These are phyloP conservation scores for Prietella phreatophila DNA, from an alignment of 2,113 vertebrate genomes.

Conservation along the genomic window DNA sequence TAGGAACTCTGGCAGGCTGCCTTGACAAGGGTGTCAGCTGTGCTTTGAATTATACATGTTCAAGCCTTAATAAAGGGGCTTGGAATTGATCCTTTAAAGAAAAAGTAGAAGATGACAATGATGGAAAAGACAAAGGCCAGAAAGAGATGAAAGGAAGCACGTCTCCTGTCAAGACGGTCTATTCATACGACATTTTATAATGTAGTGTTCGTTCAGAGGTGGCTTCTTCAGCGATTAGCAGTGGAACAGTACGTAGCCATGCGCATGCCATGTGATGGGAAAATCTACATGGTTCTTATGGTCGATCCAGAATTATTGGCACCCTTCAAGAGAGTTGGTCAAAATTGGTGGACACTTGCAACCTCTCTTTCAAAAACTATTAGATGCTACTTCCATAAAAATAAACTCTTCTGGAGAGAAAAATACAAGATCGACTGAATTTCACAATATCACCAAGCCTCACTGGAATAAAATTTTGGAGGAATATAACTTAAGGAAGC, in stretches of 20 bases:
- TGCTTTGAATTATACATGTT: conserved; percentile 54
- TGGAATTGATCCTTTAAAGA: conserved; percentile 45
- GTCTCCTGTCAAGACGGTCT: conserved; percentile 32
- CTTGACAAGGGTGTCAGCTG: conserved; percentile 43
- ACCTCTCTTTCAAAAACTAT: background rate
- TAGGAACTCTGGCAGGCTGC: conserved; percentile 35
- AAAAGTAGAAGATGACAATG: conserved; percentile 22
- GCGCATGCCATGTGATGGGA: background rate
- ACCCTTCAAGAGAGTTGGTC: background rate
- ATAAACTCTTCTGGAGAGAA: background rate
- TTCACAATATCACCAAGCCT: background rate
- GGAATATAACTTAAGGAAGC: background rate
- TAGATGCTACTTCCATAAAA: background rate
- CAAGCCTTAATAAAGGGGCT: conserved; percentile 45
- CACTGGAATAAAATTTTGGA: background rate
- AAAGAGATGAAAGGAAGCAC: conserved; percentile 46
- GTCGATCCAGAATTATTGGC: background rate
- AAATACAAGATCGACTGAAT: background rate
- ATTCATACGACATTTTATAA: conserved; percentile 20
- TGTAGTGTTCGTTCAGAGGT: conserved; percentile 20
- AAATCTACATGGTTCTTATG: background rate
- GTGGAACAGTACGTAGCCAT: background rate
- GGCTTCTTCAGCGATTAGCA: background rate
- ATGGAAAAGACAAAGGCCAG: conserved; percentile 42
- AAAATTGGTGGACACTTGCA: background rate